phyloP scores from a whole-genome alignment of 2,797 vertebrate genomes.

The Danionella dracula region DNA sequence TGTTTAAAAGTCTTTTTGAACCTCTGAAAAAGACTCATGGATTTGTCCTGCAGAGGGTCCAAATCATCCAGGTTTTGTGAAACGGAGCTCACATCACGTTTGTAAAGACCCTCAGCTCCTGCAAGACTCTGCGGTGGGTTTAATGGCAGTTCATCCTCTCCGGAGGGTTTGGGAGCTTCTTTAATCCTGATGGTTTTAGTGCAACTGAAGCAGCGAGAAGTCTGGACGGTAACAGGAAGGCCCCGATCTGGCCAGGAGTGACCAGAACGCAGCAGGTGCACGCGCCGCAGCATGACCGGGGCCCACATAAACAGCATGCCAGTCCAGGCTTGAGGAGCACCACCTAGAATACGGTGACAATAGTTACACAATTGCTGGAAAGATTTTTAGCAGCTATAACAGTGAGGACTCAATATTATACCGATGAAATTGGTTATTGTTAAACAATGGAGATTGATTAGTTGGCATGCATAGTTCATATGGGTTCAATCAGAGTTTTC shows the following conservation, averaged over 20 bases:
- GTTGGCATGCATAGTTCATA: too few species aligned
- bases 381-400: too few species aligned
- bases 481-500: too few species aligned
- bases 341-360: conserved; percentile 4
- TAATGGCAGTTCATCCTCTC: not conserved
- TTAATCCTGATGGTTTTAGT: conserved; percentile 9
- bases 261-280: conserved; percentile 15
- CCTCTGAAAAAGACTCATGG: conserved; percentile 84
- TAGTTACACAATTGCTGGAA: not conserved
- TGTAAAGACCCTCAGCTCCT: conserved; percentile 6
- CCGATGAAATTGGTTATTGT: too few species aligned
- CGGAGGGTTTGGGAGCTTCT: not conserved
- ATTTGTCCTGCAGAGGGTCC: conserved; percentile 91
- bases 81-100: not conserved
- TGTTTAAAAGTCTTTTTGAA: conserved; percentile 96
- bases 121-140: conserved; percentile 24
- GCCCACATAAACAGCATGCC: conserved; percentile 33
- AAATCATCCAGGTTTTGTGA: conserved; percentile 55
- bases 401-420: too few species aligned
- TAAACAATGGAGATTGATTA: too few species aligned
- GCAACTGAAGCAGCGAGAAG: conserved; percentile 27
- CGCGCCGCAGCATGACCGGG: conserved; percentile 8
- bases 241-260: not conserved
- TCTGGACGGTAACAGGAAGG: not conserved
- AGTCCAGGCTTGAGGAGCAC: not conserved